Conservation (phyloP, 2,113 vertebrate genomes). For the Anarhynchus alexandrinus region DNA sequence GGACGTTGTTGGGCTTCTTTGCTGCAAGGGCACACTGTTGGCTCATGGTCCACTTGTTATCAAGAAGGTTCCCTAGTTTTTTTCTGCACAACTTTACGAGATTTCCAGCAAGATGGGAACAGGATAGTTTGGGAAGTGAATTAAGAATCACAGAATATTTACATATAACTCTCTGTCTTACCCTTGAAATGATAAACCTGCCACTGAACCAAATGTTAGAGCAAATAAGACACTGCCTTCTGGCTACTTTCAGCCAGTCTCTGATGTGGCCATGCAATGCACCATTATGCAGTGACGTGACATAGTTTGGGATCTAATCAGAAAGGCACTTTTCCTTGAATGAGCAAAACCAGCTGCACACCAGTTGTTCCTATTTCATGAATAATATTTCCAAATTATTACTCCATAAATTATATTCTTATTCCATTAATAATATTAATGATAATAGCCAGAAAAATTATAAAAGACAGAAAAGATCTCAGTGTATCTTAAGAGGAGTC, state of each 20-base stretch:
- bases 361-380: background rate
- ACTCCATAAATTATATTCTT: background rate
- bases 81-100: background rate
- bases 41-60: background rate
- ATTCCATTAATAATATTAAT: background rate
- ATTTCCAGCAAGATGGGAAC: background rate
- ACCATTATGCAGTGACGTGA: background rate
- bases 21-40: background rate
- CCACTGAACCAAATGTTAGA: background rate
- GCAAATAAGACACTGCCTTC: background rate
- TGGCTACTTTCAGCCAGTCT: background rate
- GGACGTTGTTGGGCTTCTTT: background rate
- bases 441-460: background rate
- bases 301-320: background rate
- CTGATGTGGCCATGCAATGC: background rate
- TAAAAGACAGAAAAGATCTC: background rate
- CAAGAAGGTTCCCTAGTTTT: background rate
- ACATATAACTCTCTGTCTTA: background rate
- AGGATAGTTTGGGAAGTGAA: background rate
- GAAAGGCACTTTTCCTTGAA: background rate
- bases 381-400: constrained; percentile 23
- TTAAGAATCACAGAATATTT: background rate
- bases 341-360: background rate
- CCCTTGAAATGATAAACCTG: background rate
- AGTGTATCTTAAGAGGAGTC: background rate